Conservation (phyloP, 2,113 vertebrate species). For the Dolichotis patagonum region DNA sequence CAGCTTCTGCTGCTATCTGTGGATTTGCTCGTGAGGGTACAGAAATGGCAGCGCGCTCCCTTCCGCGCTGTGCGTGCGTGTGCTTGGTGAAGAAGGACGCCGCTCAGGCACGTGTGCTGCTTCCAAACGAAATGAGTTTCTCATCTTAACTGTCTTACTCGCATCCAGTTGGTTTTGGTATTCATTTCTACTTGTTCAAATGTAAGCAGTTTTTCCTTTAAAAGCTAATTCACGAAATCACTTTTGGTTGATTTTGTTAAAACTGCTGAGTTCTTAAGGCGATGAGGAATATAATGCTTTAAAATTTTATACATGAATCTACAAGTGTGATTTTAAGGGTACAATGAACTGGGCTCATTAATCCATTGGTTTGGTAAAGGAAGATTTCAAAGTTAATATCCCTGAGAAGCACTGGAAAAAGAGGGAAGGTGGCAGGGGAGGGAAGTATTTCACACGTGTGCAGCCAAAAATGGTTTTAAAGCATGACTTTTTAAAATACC, state of each 20-base stretch:
- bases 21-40: background rate
- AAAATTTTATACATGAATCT: conserved; percentile 73
- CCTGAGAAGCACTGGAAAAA: conserved; percentile 62
- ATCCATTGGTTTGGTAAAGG: conserved; percentile 54
- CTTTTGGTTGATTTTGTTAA: conserved; percentile 55
- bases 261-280: conserved; percentile 63
- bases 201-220: conserved; percentile 51
- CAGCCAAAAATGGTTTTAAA: conserved; percentile 8
- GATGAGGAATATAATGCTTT: conserved; percentile 67
- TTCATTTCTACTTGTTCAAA: conserved; percentile 43
- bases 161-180: background rate
- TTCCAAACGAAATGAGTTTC: conserved; percentile 46
- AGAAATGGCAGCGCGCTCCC: background rate
- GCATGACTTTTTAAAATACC: background rate
- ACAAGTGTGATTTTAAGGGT: conserved; percentile 68
- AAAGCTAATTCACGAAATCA: conserved; percentile 50
- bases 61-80: background rate
- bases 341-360: conserved; percentile 57
- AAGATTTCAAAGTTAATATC: conserved; percentile 73
- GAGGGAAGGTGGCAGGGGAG: background rate
- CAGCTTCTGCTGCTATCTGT: background rate
- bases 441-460: background rate
- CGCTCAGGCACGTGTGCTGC: background rate
- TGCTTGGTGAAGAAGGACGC: background rate
- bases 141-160: conserved; percentile 45